Base-by-base conservation (phyloP, 2,113 vertebrate species). In the Pluvialis apricaria region DNA sequence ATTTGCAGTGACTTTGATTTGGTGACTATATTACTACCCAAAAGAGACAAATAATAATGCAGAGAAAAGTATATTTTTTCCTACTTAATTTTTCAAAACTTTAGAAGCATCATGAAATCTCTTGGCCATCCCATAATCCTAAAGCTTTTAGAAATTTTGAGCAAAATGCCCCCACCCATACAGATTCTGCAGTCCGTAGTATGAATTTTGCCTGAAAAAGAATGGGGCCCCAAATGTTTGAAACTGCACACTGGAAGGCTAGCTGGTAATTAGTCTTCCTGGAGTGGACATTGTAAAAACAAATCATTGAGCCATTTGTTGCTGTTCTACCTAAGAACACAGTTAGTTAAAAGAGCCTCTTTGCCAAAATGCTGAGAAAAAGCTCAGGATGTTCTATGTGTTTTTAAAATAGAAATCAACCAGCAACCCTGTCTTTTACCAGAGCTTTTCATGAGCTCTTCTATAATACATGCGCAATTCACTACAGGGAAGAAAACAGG, bases 261-360 rank as follows among this genome's bases (percentile, higher is more conserved):
- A 58, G 71, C 89, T 94, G 86, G 94, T 96, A 91, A 97, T 96
- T 91, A 92, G 81, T 96, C 95, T 97, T 97, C 92, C 78, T 68
- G 68, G 92, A 95, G 70, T 88, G 91, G 82, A 95, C 91, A 83
- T 57, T 97, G 68, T 92, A 71, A 97, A 97, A 97, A 91, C 97
- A 97, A 90, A 97, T 89, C 82, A 57, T 83, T 42, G 57, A 83
- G 51, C 94, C 86, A 68, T 96, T 97, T 97, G 93, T 97, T 90
- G 91, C 87, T 94, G 51, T 90, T 96, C 87, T 94, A 96, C 91
- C 60, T 54, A 91, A 82, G 86, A 92, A 77, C 71, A 64, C 75
- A 86, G 87, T 64, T 84, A 83, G 66, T 70, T 92, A 72, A 91
- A 92, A 92, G 52, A 92, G 2, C 15, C 58, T 89, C 73, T 66